phyloP scores from a whole-genome alignment of 1,140 invertebrate species.

The Bombus consobrinus region DNA sequence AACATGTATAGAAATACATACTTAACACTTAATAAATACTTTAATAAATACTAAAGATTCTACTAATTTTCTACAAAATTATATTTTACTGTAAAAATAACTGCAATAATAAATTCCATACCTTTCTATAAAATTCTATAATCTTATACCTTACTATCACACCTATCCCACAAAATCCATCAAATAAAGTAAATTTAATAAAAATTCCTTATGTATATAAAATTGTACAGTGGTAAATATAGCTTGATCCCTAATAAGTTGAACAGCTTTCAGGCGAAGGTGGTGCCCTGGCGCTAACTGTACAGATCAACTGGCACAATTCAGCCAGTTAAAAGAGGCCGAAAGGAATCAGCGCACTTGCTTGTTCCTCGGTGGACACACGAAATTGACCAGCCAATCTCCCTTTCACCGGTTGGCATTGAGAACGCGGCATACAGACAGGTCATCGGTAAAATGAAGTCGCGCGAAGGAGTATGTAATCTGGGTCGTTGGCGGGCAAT shows the following conservation, averaged over 20 bases:
- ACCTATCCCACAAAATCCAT: too few relatives aligned
- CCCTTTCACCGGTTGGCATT: conserved; percentile 56
- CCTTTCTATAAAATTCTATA: too few relatives aligned
- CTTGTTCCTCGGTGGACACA: conserved; percentile 6
- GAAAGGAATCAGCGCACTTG: not conserved
- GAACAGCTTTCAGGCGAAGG: not conserved
- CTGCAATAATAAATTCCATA: too few relatives aligned
- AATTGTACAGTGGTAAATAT: too few relatives aligned
- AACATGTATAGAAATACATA: too few relatives aligned
- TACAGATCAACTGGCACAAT: not conserved
- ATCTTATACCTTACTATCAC: too few relatives aligned
- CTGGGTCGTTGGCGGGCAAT: conserved; percentile 41
- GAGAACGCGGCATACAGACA: conserved; percentile 8
- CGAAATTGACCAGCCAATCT: conserved; percentile 32
- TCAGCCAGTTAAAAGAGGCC: not conserved
- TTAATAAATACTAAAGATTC: too few relatives aligned
- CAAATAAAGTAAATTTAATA: too few relatives aligned
- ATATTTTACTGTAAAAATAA: too few relatives aligned
- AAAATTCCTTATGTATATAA: too few relatives aligned
- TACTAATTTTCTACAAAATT: too few relatives aligned
- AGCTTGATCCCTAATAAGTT: not conserved
- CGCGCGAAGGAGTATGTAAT: conserved; percentile 23
- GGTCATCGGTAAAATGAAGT: conserved; percentile 42
- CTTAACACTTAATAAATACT: too few relatives aligned
- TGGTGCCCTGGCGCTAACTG: not conserved